Base-by-base conservation (phyloP, 2,888 invertebrate species). In the Smittia sp. region DNA sequence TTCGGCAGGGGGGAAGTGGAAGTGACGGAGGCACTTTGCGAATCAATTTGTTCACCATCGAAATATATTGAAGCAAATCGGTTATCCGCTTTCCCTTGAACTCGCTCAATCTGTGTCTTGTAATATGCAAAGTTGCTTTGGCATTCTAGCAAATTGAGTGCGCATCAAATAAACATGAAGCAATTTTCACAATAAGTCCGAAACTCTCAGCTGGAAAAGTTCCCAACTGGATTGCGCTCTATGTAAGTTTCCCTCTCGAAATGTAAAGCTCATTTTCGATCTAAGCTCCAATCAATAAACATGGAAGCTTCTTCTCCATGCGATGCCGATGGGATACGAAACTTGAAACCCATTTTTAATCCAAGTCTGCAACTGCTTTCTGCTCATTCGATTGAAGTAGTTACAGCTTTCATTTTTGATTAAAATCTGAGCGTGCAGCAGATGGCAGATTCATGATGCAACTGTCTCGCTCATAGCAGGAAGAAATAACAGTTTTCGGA, bases 111-210 rank as follows among this genome's bases (percentile, higher is more conserved):
- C 38, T 11, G 38, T 38, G 7, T 58, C 25, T 63, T 24, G 20
- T 58, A 58, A 58, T 58, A 18, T 58, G 1, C 7, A 11, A 65
- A 32, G 32, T 65, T 65, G 6, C 65, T 65, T 32, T 38, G 18
- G 15, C 52, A 52, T 63, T 24, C n/a, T 25, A 15, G 15, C 15
- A 65, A 65, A 65, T 65, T 65, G 65, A 65, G 65, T 65, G 18
- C 65, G 38, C 65, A 65, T 65, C 65, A 65, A 65, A 65, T 65
- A 65, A 38, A 65, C 65, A 65, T 65, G 65, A 65, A 65, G 65
- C 65, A 65, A 65, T 65, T 32, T 65, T 65, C 65, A 13, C 27
- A 65, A 27, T 65, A 32, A 32, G 32, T 32, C 15, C 32, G 27
- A 18, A 24, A 15, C 9, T 38, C 9, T 65, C 65, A 15, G 38